Evolutionary conservation across 1,140 invertebrate genomes (phyloP), one percentile per base, ranked within the genome.

Genomic region (Ips typographus): DNA sequence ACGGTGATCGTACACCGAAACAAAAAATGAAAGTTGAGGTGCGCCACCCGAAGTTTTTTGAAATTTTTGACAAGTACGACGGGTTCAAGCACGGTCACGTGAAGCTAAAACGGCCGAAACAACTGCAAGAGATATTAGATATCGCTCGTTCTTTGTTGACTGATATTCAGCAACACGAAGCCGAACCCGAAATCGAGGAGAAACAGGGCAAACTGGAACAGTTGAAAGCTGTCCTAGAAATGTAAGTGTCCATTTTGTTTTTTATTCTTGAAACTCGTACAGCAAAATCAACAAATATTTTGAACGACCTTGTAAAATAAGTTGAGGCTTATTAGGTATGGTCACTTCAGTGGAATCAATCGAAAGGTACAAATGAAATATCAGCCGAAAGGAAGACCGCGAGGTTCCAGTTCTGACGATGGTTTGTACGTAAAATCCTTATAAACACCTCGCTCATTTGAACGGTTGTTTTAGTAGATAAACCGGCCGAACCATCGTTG

Each of bases 1-100:
- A 99, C 78, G 98, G 98, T 0, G 98, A 99, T 82, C 84, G 98
- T 75, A 99, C 98, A 6, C 98, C 98, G 0, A 99, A 99, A 82
- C 98, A 99, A 82, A 99, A 99, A 83, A 99, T 99, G 97, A 99
- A 99, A 83, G 96, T 99, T 75, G 96, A 99, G 87, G 97, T 99
- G n/a, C 88, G 96, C 66, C 95, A 99, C 88, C 94, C 91, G 40
- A 97, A 96, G 91, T 99, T 99, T 83, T 99, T 99, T 83, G 94
- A 98, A 79, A 93, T 99, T 74, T 99, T 99, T 83, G 91, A 96
- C 77, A 98, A 98, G 78, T 98, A 99, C 80, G 94, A 96, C 73
- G 96, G 96, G 0, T 94, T 92, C 72, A 96, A 95, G 77, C 90
- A 94, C 63, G 95, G 95, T 0, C 96, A 99, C 77, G 92, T 99